phyloP scores from a whole-genome alignment of 1,140 invertebrate genomes.

The Drosophila tropicalis region DNA sequence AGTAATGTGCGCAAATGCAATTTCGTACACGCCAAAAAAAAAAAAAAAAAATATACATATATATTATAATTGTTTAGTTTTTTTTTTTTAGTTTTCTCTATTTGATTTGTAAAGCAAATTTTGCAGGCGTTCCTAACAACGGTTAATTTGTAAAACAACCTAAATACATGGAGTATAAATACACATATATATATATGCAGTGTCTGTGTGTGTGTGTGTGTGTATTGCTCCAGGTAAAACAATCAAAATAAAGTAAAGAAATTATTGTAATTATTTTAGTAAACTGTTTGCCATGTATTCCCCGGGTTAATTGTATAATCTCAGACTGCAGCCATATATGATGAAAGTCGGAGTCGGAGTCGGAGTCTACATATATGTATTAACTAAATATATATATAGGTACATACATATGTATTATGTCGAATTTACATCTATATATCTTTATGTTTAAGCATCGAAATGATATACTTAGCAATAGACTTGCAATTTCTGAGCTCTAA shows the following conservation, averaged over 20 bases:
- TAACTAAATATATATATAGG: not conserved
- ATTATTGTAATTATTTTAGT: slow-evolving; percentile 11
- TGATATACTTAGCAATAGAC: not conserved
- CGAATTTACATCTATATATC: slow-evolving; percentile 2
- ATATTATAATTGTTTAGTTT: not conserved
- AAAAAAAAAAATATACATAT: not conserved
- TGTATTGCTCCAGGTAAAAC: not conserved
- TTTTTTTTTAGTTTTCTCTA: not conserved
- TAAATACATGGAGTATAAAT: not conserved
- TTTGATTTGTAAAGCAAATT: slow-evolving; percentile 7
- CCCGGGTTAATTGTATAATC: slow-evolving; percentile 8
- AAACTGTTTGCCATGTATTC: slow-evolving; percentile 12
- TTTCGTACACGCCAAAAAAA: not conserved
- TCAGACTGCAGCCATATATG: slow-evolving; percentile 18
- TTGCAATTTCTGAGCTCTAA: slow-evolving; percentile 1
- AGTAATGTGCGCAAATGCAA: slow-evolving; percentile 7
- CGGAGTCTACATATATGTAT: slow-evolving; percentile 12
- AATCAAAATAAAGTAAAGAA: slow-evolving; percentile 10
- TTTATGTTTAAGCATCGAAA: slow-evolving; percentile 10
- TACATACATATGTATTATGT: slow-evolving; percentile 2
- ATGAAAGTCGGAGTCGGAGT: not conserved
- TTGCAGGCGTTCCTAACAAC: slow-evolving; percentile 13
- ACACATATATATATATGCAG: not conserved
- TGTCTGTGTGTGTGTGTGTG: not conserved
- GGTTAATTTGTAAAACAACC: slow-evolving; percentile 11